phyloP scores from a whole-genome alignment of 2,888 invertebrate species.

The Rotaria socialis region DNA sequence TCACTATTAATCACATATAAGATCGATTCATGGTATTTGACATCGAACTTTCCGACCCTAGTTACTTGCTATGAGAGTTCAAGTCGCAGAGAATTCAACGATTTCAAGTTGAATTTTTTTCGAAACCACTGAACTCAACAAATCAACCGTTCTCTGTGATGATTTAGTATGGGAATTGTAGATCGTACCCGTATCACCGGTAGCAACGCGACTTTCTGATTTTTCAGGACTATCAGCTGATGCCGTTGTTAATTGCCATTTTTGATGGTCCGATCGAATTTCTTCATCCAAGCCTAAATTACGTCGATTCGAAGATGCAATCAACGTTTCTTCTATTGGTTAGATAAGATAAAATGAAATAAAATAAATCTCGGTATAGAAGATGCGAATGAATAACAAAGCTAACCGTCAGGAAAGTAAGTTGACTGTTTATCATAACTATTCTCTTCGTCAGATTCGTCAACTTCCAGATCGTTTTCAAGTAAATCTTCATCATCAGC shows the following conservation, averaged over 20 bases:
- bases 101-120: no score
- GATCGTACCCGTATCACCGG: slow-evolving; percentile 22
- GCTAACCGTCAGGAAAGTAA: background rate
- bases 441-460: background rate
- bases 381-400: no score
- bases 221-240: background rate
- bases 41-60: no score
- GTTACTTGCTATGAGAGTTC: no score
- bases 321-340: background rate
- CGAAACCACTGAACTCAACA: no score
- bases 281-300: background rate
- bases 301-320: background rate
- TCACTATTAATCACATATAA: no score
- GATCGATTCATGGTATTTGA: no score
- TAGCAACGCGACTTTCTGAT: slow-evolving; percentile 18
- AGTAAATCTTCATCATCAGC: slow-evolving; percentile 36
- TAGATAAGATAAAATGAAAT: no score
- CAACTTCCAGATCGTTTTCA: slow-evolving; percentile 37
- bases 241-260: background rate
- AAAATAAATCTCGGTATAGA: no score
- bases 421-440: background rate
- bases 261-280: background rate
- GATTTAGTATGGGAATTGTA: background rate
- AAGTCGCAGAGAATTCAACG: no score
- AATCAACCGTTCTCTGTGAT: no score